Base-by-base conservation (phyloP, 2,113 vertebrate genomes). In the Mesocricetus auratus region DNA sequence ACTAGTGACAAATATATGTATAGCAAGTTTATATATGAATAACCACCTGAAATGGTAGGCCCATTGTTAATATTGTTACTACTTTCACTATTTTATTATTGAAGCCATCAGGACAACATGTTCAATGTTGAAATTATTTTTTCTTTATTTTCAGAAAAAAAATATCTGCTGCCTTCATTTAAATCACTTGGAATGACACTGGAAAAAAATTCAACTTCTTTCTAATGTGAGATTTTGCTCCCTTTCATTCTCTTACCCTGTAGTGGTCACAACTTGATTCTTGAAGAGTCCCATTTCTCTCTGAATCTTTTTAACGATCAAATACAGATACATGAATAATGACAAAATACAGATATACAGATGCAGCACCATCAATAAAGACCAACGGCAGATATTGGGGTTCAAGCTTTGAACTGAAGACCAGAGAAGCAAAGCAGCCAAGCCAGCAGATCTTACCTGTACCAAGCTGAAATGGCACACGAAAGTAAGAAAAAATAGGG, bases 151-250 rank as follows among this genome's bases (percentile, higher is more conserved):
- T 87, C 75, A 45, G 77, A 94, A 17, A 94, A 68, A 79, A 69
- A 87, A 86, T 74, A 3, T 86, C 3, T 89, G 42, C 58, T 94
- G 90, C 87, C 33, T 94, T 96, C 75, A 73, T 71, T 86, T 87
- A 96, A 93, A 92, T 92, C 64, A 97, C 29, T 91, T 42, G n/a
- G 89, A 81, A 19, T 94, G 66, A 94, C 56, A 69, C 6, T 88
- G 88, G 45, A 94, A 95, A 95, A 85, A 60, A 75, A 29, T 90
- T 26, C 85, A 95, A 60, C 15, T 90, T 92, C 79, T 97, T 86
- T 96, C 39, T 95, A 85, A 88, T 77, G 31, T 94, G 81, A 87
- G 29, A 85, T 77, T 89, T 95, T 94, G 85, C 83, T 83, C 29
- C 24, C 94, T 71, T 97, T 96, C 82, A 68, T 73, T 91, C 15